A percentile compares a stretch with the other conserved stretches of the same genome.
Conservation (phyloP, 1,140 invertebrate species). For the Trichogramma pretiosum region DNA sequence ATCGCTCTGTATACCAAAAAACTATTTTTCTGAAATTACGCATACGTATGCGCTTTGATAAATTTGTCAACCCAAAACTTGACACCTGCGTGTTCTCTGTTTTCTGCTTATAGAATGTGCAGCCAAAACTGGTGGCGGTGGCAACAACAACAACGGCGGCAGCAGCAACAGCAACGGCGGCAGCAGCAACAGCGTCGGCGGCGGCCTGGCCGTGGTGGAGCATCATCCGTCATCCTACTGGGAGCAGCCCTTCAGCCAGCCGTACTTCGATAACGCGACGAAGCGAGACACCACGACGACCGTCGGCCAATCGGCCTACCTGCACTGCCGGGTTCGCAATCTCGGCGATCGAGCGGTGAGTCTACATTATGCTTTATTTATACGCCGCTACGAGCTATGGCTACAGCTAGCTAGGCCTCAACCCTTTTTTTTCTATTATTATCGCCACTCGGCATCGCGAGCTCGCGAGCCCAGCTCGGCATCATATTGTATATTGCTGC, state of each 20-base stretch:
- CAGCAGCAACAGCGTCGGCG: neutral
- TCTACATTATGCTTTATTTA: conserved; percentile 27
- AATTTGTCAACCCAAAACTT: no score
- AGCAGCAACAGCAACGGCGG: neutral
- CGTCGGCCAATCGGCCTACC: conserved; percentile 73
- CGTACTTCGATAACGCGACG: conserved; percentile 83
- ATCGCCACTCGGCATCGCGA: no score
- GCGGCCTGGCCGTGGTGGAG: conserved; percentile 30
- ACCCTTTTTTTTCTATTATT: no score
- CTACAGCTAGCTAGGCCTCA: no score
- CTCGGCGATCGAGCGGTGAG: conserved; percentile 80
- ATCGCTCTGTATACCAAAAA: no score
- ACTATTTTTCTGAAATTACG: no score
- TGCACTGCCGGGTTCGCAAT: conserved; percentile 77
- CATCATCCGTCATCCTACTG: conserved; percentile 47
- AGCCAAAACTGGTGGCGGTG: conserved; percentile 25
- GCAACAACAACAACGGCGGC: neutral
- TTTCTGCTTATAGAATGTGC: conserved; percentile 32
- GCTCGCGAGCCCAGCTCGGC: no score
- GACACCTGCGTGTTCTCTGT: no score
- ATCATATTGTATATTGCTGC: no score
- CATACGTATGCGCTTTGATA: no score
- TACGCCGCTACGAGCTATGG: no score
- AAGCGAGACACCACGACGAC: conserved; percentile 74
- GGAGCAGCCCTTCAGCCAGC: conserved; percentile 70